Evolutionary conservation across 2,113 vertebrate species (phyloP), one percentile per base, ranked within the genome.

Genomic region (Actinemys pallida): DNA sequence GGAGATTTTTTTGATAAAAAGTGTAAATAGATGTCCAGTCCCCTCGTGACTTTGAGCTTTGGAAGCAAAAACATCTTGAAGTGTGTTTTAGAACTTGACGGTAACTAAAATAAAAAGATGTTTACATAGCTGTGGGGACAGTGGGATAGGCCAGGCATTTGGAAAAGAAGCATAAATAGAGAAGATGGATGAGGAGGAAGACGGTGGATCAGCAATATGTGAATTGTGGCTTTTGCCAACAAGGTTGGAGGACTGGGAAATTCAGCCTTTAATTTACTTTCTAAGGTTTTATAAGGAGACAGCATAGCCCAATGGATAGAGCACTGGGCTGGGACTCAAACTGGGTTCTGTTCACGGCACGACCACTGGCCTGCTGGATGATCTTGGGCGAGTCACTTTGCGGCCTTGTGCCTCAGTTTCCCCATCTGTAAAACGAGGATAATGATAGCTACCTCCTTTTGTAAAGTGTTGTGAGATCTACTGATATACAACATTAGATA

Each of bases 11-110:
- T n/a, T 27, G 45, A 54, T 1, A 29, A 53, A 29, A n/a, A 47
- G 52, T 29, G 24, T 1, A 2, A 0, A 8, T 35, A 80, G 1
- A 0, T 78, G 86, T 79, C 29, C 69, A 10, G 10, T 59, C 39
- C 62, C 4, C 72, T 24, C 2, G 5, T 39, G 52, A 88, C 14
- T 13, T 13, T 2, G 4, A 14, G 45, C 56, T 57, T 65, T 81
- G 84, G 84, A 39, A 85, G 76, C 42, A 5, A 5, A 56, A 57
- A 57, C 47, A 62, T 57, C 35, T 75, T 47, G 49, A 72, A 14
- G 39, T 25, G 39, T 76, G 11, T 45, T 12, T 47, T 25, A 78
- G 45, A 45, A 45, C 22, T 29, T 47, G 42, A 27, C 12, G 42
- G 42, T 78, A 16, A 78, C 42, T 12, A 78, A 78, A 45, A 78